A percentile compares a stretch with the other conserved stretches of the same genome.
These are phyloP conservation scores for Drosophila prosaltans DNA, from an alignment of 1,140 invertebrate species.

Conservation along the genomic window DNA sequence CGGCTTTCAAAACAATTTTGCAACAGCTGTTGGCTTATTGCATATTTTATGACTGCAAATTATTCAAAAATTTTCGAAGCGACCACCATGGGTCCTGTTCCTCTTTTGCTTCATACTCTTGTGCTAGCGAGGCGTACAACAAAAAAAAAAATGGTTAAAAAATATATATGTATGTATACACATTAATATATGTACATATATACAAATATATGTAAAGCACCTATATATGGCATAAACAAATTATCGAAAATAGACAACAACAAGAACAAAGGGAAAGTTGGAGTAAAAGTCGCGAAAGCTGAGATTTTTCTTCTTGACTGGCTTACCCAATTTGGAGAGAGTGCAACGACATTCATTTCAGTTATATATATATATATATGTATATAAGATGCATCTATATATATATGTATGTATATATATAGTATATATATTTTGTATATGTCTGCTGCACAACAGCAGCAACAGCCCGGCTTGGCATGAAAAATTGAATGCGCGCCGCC, in stretches of 20 bases:
- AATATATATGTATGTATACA: conserved; percentile 54
- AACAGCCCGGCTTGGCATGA: conserved; percentile 77
- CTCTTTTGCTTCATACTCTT: not conserved
- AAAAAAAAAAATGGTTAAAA: conserved; percentile 50
- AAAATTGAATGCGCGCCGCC: conserved; percentile 70
- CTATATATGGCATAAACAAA: conserved; percentile 60
- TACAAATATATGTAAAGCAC: conserved; percentile 30
- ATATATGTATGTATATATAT: conserved; percentile 5
- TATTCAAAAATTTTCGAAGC: conserved; percentile 83
- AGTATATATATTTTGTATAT: conserved; percentile 50
- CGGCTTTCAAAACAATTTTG: conserved; percentile 83
- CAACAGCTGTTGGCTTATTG: conserved; percentile 83
- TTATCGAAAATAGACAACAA: conserved; percentile 75
- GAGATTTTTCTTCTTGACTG: conserved; percentile 28
- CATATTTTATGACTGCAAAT: conserved; percentile 83
- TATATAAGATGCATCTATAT: conserved; percentile 21
- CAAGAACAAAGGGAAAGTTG: conserved; percentile 4
- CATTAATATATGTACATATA: conserved; percentile 24
- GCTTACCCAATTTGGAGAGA: not conserved
- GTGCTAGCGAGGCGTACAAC: conserved; percentile 35
- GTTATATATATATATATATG: conserved; percentile 17
- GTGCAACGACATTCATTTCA: conserved; percentile 15
- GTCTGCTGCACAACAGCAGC: conserved; percentile 53
- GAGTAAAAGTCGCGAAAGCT: not conserved
- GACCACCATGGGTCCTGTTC: conserved; percentile 44